Evolutionary conservation across 2,113 vertebrate species (phyloP).

Genomic region (Spizaetus ornatus): DNA sequence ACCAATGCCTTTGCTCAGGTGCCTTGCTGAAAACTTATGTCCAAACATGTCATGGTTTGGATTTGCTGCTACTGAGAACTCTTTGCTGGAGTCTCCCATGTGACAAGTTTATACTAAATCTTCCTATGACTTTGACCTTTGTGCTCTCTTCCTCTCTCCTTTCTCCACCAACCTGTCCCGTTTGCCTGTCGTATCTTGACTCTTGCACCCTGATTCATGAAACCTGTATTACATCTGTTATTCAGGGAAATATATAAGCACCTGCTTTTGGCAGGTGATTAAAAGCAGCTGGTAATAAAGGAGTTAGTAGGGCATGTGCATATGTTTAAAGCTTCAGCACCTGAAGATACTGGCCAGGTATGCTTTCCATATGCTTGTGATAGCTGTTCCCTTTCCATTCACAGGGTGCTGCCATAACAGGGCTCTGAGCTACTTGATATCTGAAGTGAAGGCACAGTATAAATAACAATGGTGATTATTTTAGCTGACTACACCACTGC

Average conservation of each 20-base stretch:
- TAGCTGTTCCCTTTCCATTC: not conserved
- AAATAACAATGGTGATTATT: not conserved
- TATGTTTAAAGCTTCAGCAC: conserved; percentile 13
- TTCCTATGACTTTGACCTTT: not conserved
- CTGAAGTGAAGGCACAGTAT: not conserved
- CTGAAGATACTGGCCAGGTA: not conserved
- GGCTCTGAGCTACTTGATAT: not conserved
- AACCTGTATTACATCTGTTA: not conserved
- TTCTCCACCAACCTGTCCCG: not conserved
- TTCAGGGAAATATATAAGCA: not conserved
- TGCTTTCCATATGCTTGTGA: not conserved
- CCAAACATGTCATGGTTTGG: not conserved
- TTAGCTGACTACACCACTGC: not conserved
- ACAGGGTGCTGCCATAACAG: not conserved
- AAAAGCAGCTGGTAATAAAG: not conserved
- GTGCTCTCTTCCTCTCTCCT: not conserved
- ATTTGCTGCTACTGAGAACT: not conserved
- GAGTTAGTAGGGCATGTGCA: not conserved
- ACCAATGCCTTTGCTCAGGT: not conserved
- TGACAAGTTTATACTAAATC: not conserved
- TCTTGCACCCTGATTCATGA: not conserved
- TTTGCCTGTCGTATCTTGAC: not conserved
- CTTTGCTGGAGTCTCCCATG: not conserved
- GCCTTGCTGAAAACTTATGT: not conserved
- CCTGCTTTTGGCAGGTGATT: conserved; percentile 9